Conservation (phyloP, 2,113 vertebrate genomes). For the Rhadina sibilatrix region DNA sequence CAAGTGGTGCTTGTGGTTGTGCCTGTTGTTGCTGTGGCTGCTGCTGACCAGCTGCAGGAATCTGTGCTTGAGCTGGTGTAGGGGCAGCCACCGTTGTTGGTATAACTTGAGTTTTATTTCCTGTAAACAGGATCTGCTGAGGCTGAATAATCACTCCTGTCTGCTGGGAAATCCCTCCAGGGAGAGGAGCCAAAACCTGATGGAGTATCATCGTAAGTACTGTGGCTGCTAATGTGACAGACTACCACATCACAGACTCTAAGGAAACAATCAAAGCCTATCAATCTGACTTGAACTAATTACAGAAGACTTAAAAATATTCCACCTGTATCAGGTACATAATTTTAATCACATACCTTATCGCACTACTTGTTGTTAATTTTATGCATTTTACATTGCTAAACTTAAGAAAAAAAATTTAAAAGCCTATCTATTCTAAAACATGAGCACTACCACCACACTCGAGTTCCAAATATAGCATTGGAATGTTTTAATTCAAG, state of each 20-base stretch:
- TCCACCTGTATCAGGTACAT: background rate
- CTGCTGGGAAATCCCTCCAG: constrained; percentile 91
- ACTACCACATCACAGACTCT: background rate
- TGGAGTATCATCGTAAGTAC: constrained; percentile 11
- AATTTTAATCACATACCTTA: background rate
- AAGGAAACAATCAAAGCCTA: background rate
- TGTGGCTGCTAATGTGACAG: background rate
- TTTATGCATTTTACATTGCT: background rate
- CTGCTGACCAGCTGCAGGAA: constrained; percentile 79
- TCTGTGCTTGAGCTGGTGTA: constrained; percentile 82
- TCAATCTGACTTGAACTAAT: background rate
- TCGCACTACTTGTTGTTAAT: background rate
- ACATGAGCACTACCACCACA: background rate
- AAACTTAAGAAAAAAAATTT: background rate
- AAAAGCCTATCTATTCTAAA: background rate
- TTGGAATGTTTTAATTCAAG: background rate
- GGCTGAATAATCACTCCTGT: constrained; percentile 98
- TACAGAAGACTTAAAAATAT: background rate
- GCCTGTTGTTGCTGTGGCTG: constrained; percentile 81
- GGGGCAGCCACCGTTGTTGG: constrained; percentile 83
- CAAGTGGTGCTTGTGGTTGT: constrained; percentile 87
- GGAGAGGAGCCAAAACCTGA: constrained; percentile 91
- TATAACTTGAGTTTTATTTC: constrained; percentile 94
- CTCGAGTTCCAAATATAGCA: background rate
- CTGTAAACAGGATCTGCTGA: constrained; percentile 95